Percentiles rank a stretch among this genome's conserved stretches.
phyloP scores from a whole-genome alignment of 2,113 vertebrate species.

The Riparia riparia region DNA sequence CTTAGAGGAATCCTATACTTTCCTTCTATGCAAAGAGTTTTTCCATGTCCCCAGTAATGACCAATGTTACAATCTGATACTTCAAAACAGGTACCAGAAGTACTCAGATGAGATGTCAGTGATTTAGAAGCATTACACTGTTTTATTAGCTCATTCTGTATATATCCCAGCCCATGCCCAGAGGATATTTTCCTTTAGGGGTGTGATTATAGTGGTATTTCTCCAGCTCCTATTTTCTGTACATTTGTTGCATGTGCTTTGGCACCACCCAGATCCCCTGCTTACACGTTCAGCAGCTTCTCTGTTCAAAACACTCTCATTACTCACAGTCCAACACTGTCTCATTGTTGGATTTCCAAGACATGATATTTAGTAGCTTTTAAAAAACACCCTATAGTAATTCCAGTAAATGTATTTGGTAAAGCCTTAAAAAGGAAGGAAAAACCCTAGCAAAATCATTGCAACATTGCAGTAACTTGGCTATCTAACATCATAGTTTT shows the following conservation, averaged over 20 bases:
- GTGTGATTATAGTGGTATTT: not conserved
- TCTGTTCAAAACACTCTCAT: not conserved
- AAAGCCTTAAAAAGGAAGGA: not conserved
- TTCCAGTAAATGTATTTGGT: not conserved
- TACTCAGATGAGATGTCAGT: not conserved
- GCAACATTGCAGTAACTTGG: not conserved
- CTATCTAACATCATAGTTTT: not conserved
- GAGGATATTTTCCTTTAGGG: not conserved
- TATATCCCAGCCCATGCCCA: not conserved
- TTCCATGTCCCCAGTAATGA: not conserved
- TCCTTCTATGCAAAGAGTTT: not conserved
- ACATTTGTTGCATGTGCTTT: constrained; percentile 43
- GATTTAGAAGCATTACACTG: not conserved
- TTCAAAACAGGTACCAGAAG: not conserved
- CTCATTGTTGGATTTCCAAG: not conserved
- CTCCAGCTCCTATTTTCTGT: constrained; percentile 22
- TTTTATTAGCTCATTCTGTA: not conserved
- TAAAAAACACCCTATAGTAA: not conserved
- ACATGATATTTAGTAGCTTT: not conserved
- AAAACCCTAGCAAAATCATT: not conserved
- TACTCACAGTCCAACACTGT: not conserved
- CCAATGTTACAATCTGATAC: not conserved
- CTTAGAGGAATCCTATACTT: not conserved
- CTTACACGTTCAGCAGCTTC: constrained; percentile 12
- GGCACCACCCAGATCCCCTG: not conserved